These are phyloP conservation scores for Amphipoea lucens DNA, from an alignment of 2,888 invertebrate species.

Conservation along the genomic window DNA sequence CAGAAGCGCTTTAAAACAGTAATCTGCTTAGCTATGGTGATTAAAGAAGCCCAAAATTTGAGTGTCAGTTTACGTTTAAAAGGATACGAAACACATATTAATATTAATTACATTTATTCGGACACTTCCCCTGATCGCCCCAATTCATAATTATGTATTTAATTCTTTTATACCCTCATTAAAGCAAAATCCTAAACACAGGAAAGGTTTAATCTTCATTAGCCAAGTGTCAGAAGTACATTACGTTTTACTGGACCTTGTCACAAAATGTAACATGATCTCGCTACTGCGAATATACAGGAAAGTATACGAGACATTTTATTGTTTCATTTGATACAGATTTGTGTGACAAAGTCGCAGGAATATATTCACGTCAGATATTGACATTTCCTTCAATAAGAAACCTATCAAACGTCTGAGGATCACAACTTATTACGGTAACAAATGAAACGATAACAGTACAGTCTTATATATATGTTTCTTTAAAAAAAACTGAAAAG, in stretches of 20 bases:
- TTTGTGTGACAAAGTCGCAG: constrained; percentile 52
- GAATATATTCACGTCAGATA: constrained; percentile 65
- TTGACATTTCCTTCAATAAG: constrained; percentile 77
- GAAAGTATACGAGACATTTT: constrained; percentile 33
- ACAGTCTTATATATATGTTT: constrained; percentile 74
- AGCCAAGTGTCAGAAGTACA: constrained; percentile 50
- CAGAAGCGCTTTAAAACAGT: not conserved
- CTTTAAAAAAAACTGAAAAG: too few relatives aligned
- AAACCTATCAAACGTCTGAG: constrained; percentile 78
- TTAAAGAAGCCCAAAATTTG: constrained; percentile 34
- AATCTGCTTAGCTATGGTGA: not conserved
- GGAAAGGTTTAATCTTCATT: constrained; percentile 57
- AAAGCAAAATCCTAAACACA: constrained; percentile 52
- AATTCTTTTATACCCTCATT: constrained; percentile 64
- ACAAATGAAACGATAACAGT: constrained; percentile 82
- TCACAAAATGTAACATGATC: constrained; percentile 50
- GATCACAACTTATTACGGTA: constrained; percentile 82
- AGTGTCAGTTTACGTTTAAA: constrained; percentile 44
- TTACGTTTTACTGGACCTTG: constrained; percentile 37
- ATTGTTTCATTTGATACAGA: constrained; percentile 48
- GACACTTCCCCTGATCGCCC: constrained; percentile 56
- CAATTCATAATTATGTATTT: constrained; percentile 54
- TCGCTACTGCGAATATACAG: constrained; percentile 4
- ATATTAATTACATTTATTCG: constrained; percentile 63
- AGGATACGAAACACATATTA: constrained; percentile 45